Base-by-base conservation (phyloP, 2,888 invertebrate species). In the Diarsia brunnea region DNA sequence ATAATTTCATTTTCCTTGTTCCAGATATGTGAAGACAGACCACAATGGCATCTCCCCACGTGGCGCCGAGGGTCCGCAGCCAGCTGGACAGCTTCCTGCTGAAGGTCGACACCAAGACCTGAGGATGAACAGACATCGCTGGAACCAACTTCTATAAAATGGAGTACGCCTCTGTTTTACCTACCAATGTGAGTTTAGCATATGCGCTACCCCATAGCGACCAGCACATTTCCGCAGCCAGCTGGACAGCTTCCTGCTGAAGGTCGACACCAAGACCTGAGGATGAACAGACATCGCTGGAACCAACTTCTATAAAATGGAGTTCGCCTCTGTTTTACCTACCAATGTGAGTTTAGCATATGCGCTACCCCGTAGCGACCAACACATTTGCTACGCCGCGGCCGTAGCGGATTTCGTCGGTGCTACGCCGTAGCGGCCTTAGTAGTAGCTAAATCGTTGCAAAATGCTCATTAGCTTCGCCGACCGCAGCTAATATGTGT, bases 171-270 rank as follows among this genome's bases (percentile, higher is more conserved):
- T 94, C 95, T 92, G 91, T 93, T 84, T 89, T 94, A 89, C 94
- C 96, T 90, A 95, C 95, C 67, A 92, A 95, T 94, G 96, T 96
- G 81, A 95, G 95, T 94, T n/a, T n/a, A n/a, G n/a, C n/a, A n/a
- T n/a, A n/a, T n/a, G n/a, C n/a, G n/a, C n/a, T n/a, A n/a, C n/a
- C n/a, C n/a, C n/a, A n/a, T n/a, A n/a, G n/a, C n/a, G n/a, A n/a
- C n/a, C n/a, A n/a, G n/a, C n/a, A n/a, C n/a, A n/a, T n/a, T n/a
- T 84, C 60, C 90, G 89, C 79, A 89, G 90, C 80, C 92, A 89
- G 80, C 85, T 91, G 76, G 89, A 92, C 86, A 92, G 92, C 79
- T 93, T 95, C 81, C 92, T 96, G 21, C 88, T 94, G 88, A 95
- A 95, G 88, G 92, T 94, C 66, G 95, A 95, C 89, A 96, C 95